These are phyloP conservation scores for Serinus canaria DNA, from an alignment of 2,113 vertebrate species.

Conservation along the genomic window DNA sequence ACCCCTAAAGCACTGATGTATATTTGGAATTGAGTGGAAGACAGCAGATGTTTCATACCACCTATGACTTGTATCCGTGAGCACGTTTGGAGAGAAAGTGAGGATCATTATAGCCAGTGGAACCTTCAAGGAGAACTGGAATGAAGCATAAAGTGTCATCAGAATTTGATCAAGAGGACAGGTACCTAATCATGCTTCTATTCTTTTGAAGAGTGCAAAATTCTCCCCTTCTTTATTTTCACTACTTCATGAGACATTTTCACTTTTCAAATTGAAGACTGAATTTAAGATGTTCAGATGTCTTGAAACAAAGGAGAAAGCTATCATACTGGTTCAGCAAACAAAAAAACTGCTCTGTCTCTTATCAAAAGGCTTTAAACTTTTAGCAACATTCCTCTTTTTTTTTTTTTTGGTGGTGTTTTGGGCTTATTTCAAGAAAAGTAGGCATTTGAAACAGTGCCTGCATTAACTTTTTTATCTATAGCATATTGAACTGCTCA, in stretches of 20 bases:
- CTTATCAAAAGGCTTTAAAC: background rate
- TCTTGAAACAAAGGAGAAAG: background rate
- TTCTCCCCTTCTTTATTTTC: background rate
- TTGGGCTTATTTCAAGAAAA: background rate
- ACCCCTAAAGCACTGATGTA: background rate
- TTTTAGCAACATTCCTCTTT: fast-evolving
- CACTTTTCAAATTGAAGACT: background rate
- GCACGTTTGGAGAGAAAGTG: background rate
- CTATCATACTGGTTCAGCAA: background rate
- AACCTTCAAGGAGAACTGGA: background rate
- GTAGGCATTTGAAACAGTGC: background rate
- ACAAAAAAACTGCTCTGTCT: background rate
- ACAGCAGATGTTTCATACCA: background rate
- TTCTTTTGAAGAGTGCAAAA: background rate
- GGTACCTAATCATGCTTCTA: background rate
- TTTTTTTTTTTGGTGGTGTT: background rate
- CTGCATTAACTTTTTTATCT: background rate
- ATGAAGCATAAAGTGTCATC: background rate
- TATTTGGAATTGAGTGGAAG: background rate
- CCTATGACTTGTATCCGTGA: background rate
- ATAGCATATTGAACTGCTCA: background rate
- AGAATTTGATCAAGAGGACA: background rate
- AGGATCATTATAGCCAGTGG: background rate
- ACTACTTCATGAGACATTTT: background rate
- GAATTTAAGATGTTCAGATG: background rate